Percentiles rank a stretch among this genome's conserved stretches.
Conservation (phyloP, 1,140 invertebrate genomes). For the Bombus consobrinus region DNA sequence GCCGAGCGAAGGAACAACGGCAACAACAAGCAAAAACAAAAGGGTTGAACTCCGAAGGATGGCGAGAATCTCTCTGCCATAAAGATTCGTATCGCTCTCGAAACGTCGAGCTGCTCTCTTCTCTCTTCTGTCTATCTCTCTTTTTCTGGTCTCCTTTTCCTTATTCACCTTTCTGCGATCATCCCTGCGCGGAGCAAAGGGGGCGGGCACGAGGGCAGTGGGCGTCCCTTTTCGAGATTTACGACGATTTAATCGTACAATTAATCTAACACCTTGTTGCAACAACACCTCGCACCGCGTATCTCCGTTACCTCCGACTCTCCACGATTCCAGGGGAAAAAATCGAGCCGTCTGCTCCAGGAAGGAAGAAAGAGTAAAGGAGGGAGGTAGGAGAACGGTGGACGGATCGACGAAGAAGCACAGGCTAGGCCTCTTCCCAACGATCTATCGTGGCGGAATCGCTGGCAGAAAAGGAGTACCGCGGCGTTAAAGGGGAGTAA, state of each 20-base stretch:
- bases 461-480: slow-evolving; percentile 49
- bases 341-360: slow-evolving; percentile 10
- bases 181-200: slow-evolving; percentile 36
- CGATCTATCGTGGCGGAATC: slow-evolving; percentile 64
- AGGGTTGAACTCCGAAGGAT: slow-evolving; percentile 21
- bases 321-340: slow-evolving; percentile 31
- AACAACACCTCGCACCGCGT: slow-evolving; percentile 76
- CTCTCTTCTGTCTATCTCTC: background rate
- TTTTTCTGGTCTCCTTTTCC: too few relatives aligned
- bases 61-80: slow-evolving; percentile 66
- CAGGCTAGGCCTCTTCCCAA: slow-evolving; percentile 4
- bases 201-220: slow-evolving; percentile 62
- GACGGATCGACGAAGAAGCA: slow-evolving; percentile 30
- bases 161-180: background rate
- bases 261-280: slow-evolving; percentile 83
- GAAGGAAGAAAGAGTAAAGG: background rate
- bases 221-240: slow-evolving; percentile 79
- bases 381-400: background rate
- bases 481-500: slow-evolving; percentile 65
- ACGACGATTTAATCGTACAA: slow-evolving; percentile 82
- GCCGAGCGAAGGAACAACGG: slow-evolving; percentile 15
- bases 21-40: background rate
- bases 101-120: slow-evolving; percentile 61
- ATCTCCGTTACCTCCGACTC: slow-evolving; percentile 44
- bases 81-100: slow-evolving; percentile 68